Conservation (phyloP, 2,888 invertebrate species). For the Cyaniris semiargus region DNA sequence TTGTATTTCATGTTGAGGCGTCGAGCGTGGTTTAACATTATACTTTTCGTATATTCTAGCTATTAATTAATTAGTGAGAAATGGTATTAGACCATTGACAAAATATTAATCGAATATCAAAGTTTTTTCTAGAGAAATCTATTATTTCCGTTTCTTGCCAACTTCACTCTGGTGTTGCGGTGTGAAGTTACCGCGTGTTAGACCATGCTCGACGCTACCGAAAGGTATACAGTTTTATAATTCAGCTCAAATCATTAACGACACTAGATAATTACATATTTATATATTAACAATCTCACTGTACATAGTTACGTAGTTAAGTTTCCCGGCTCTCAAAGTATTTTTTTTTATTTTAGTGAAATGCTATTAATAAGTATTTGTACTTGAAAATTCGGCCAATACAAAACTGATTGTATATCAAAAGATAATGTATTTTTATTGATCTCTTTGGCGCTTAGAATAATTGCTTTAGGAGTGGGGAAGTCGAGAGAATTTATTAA, state of each 20-base stretch:
- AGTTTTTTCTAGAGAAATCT: not conserved
- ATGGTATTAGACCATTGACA: not conserved
- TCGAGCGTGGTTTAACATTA: constrained; percentile 32
- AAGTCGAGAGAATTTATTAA: constrained; percentile 78
- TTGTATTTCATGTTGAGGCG: constrained; percentile 44
- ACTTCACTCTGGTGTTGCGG: not conserved
- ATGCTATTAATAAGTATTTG: constrained; percentile 68
- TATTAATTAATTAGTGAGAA: not conserved
- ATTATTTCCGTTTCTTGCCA: not conserved
- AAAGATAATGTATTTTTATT: constrained; percentile 74
- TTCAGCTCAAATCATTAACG: constrained; percentile 76
- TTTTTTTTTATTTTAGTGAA: constrained; percentile 71
- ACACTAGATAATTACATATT: constrained; percentile 76
- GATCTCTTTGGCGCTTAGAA: constrained; percentile 73
- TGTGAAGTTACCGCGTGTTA: constrained; percentile 8
- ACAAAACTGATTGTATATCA: constrained; percentile 73
- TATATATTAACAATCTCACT: constrained; percentile 75
- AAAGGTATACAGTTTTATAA: constrained; percentile 50
- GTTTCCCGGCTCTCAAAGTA: constrained; percentile 80
- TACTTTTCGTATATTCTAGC: not conserved
- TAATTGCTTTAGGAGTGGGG: constrained; percentile 80
- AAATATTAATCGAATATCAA: not conserved
- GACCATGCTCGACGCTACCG: constrained; percentile 20
- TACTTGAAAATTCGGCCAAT: constrained; percentile 74
- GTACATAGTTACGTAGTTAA: constrained; percentile 74